These are phyloP conservation scores for Spinibarbus caldwelli DNA, from an alignment of 2,797 vertebrate species.

Conservation along the genomic window DNA sequence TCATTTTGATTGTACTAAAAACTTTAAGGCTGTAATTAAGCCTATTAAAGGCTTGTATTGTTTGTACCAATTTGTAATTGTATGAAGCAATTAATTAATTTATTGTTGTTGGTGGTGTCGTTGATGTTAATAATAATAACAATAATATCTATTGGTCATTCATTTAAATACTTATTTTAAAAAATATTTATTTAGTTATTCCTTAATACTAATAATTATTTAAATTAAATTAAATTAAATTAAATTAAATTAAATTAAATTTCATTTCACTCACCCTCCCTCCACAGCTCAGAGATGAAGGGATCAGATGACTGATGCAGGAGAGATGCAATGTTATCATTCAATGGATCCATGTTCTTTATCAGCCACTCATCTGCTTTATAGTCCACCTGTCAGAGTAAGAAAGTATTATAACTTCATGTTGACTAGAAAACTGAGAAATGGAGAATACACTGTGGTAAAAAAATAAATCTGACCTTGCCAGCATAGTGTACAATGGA, in stretches of 20 bases:
- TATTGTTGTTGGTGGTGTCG: neutral
- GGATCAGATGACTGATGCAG: conserved; percentile 90
- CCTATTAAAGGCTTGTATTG: neutral
- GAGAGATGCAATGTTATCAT: conserved; percentile 88
- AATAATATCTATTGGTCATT: neutral
- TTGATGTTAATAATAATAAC: neutral
- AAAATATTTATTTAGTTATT: neutral
- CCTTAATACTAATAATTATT: neutral
- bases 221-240: no score
- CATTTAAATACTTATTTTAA: neutral
- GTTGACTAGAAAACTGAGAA: neutral
- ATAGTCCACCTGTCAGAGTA: conserved; percentile 84
- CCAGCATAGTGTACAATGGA: conserved; percentile 92
- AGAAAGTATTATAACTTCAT: neutral
- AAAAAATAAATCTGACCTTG: conserved; percentile 75
- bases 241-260: no score
- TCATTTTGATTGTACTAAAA: neutral
- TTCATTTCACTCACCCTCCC: conserved; percentile 83
- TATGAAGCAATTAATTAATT: neutral
- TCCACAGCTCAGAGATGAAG: conserved; percentile 92
- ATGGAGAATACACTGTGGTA: neutral
- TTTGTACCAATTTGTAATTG: neutral
- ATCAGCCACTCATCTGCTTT: conserved; percentile 91
- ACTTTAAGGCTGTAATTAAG: neutral
- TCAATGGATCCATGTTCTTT: conserved; percentile 94